Evolutionary conservation across 2,888 invertebrate genomes (phyloP).

Genomic region (Elysia crispata): DNA sequence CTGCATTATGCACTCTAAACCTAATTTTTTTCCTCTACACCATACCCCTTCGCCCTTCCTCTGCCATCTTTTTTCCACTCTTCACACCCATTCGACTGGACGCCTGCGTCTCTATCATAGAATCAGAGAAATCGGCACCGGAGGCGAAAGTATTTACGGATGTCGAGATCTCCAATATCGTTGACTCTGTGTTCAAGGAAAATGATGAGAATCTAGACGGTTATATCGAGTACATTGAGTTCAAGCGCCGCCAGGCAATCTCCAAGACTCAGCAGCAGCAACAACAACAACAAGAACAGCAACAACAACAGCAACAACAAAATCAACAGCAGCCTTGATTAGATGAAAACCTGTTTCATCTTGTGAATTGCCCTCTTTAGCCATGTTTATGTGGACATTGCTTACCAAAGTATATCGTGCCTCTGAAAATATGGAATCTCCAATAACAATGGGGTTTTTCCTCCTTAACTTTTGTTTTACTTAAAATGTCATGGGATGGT

Average conservation of each 20-base stretch:
- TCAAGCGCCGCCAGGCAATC: conserved; percentile 63
- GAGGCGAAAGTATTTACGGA: conserved; percentile 63
- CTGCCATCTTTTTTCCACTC: background rate
- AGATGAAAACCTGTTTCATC: too few species aligned
- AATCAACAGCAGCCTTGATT: background rate
- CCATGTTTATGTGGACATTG: too few species aligned
- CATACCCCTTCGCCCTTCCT: background rate
- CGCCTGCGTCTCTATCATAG: background rate
- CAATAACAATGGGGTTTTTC: too few species aligned
- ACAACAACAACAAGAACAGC: conserved; percentile 6
- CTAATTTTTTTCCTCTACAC: background rate
- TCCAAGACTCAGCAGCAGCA: conserved; percentile 20
- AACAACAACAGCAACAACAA: conserved; percentile 13
- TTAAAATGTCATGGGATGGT: too few species aligned
- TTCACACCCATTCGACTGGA: background rate
- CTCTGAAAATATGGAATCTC: too few species aligned
- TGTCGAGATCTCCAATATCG: conserved; percentile 67
- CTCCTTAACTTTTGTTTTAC: too few species aligned
- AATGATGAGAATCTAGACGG: conserved; percentile 70
- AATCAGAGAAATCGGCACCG: background rate
- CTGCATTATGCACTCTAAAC: background rate
- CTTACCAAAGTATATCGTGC: too few species aligned
- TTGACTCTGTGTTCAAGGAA: conserved; percentile 69
- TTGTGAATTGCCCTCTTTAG: too few species aligned
- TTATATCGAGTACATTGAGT: conserved; percentile 71